Conservation (phyloP, 2,797 vertebrate genomes). For the Thunnus albacares region DNA sequence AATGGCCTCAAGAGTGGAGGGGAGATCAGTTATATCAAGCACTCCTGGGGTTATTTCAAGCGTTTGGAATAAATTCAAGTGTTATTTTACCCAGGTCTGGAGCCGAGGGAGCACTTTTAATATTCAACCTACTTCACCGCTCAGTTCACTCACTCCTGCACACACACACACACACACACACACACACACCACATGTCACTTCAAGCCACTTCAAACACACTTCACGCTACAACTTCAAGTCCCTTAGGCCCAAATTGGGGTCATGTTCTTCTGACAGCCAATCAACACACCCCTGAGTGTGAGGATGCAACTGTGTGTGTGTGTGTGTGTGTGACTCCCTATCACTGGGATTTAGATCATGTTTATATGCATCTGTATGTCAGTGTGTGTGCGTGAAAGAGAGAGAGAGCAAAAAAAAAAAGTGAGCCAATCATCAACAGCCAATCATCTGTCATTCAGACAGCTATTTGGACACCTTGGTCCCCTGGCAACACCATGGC, state of each 20-base stretch:
- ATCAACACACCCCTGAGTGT: constrained; percentile 59
- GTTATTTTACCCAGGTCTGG: constrained; percentile 68
- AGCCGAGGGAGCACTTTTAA: constrained; percentile 73
- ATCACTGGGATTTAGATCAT: constrained; percentile 45
- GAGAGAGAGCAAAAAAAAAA: neutral
- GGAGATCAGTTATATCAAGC: constrained; percentile 54
- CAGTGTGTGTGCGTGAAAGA: neutral
- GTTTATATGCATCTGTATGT: constrained; percentile 36
- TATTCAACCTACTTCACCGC: constrained; percentile 76
- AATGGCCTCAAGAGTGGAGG: constrained; percentile 48
- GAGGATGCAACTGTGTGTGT: constrained; percentile 21
- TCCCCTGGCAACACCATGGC: constrained; percentile 54
- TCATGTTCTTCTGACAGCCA: constrained; percentile 74
- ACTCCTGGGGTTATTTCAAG: constrained; percentile 66
- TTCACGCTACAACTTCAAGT: constrained; percentile 63
- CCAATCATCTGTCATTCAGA: constrained; percentile 65
- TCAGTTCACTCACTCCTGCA: constrained; percentile 44
- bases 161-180: constrained; percentile 22
- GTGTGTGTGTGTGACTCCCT: constrained; percentile 12
- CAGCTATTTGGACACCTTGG: constrained; percentile 64
- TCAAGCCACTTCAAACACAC: constrained; percentile 75
- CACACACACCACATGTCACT: constrained; percentile 57
- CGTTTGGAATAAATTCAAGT: constrained; percentile 72
- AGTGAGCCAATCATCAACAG: constrained; percentile 40
- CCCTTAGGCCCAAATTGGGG: constrained; percentile 70